A percentile compares a stretch with the other conserved stretches of the same genome.
Conservation (phyloP, 2,797 vertebrate species). For the Loriculus beryllinus region DNA sequence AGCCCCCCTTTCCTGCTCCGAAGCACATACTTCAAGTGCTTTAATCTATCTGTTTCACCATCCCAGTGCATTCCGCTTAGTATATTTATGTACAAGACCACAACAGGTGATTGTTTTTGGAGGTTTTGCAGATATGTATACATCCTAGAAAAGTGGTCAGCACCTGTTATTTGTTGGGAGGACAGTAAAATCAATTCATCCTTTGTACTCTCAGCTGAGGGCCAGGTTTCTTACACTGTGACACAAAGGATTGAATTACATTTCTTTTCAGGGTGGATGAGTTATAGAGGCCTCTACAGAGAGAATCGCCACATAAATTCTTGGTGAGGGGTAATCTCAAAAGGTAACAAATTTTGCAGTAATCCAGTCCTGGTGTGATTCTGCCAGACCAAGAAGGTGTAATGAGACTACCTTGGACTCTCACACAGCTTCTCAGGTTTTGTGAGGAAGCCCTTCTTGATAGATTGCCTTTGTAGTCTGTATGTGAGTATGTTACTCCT, state of each 20-base stretch:
- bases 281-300: slow-evolving; percentile 16
- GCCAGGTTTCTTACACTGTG: not conserved
- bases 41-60: slow-evolving; percentile 35
- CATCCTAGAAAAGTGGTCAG: not conserved
- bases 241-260: not conserved
- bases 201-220: slow-evolving; percentile 22
- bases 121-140: not conserved
- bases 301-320: slow-evolving; percentile 29
- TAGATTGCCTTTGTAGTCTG: slow-evolving; percentile 15
- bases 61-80: not conserved
- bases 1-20: slow-evolving; percentile 10
- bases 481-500: slow-evolving; percentile 4
- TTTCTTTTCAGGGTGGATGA: slow-evolving; percentile 23
- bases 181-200: slow-evolving; percentile 10
- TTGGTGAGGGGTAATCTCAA: slow-evolving; percentile 22
- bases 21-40: slow-evolving; percentile 59
- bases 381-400: slow-evolving; percentile 11
- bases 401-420: not conserved
- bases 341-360: slow-evolving; percentile 31
- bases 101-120: slow-evolving; percentile 14
- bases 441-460: slow-evolving; percentile 36
- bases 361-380: slow-evolving; percentile 21
- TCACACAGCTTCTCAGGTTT: slow-evolving; percentile 8
- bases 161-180: not conserved
- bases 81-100: not conserved